Evolutionary conservation across 2,113 vertebrate species (phyloP).

Genomic region (Plecotus auritus): DNA sequence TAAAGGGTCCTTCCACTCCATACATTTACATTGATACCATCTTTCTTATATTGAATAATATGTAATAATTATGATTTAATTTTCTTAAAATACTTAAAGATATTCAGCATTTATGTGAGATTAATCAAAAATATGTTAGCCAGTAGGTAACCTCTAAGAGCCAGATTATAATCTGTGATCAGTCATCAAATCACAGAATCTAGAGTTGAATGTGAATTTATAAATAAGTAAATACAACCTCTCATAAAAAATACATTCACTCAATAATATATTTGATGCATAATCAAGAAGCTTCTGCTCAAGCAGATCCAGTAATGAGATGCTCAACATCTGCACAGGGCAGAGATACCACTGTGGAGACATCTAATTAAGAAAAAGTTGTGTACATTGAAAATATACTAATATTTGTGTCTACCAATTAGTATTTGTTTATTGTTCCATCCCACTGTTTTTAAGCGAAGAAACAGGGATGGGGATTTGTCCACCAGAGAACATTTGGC

Average conservation of each 20-base stretch:
- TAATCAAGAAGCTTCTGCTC: background rate
- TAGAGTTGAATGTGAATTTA: background rate
- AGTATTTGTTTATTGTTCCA: background rate
- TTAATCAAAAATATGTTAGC: background rate
- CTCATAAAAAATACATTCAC: background rate
- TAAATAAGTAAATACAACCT: background rate
- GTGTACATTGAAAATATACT: background rate
- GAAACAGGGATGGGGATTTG: background rate
- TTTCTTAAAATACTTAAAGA: background rate
- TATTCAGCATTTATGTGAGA: background rate
- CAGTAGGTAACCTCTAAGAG: background rate
- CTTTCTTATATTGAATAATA: background rate
- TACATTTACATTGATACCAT: background rate
- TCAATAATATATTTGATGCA: background rate
- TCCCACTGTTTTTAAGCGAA: background rate
- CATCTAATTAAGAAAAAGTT: background rate
- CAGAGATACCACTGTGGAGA: background rate
- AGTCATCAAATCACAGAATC: background rate
- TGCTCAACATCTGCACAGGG: background rate
- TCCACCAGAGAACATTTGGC: background rate
- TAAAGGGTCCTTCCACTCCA: background rate
- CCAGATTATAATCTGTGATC: background rate
- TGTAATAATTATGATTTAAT: background rate
- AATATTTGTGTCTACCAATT: background rate
- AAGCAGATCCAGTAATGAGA: background rate